Percentiles rank a stretch among this genome's conserved stretches.
Conservation (phyloP, 2,888 invertebrate species). For the Pammene fasciana region DNA sequence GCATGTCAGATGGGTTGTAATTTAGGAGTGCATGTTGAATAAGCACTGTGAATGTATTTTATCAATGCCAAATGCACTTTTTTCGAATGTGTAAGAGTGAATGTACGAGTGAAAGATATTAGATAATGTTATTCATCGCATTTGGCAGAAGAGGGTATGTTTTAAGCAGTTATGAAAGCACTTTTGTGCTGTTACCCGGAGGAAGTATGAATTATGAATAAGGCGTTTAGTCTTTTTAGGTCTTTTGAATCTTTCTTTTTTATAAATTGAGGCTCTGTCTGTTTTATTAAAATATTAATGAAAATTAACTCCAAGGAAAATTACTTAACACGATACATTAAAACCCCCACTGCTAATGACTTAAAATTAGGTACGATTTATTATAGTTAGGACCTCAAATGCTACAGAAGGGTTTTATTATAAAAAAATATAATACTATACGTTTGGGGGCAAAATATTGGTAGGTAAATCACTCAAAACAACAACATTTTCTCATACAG, state of each 20-base stretch:
- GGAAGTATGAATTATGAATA: slow-evolving; percentile 28
- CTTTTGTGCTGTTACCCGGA: slow-evolving; percentile 21
- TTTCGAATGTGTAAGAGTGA: slow-evolving; percentile 43
- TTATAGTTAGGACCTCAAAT: no score
- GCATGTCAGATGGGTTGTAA: background rate
- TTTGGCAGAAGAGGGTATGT: slow-evolving; percentile 46
- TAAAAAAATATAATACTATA: no score
- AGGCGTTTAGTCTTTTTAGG: slow-evolving; percentile 21
- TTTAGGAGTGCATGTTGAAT: background rate
- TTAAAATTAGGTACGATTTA: slow-evolving; percentile 5
- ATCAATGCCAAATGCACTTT: slow-evolving; percentile 29
- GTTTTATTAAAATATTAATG: background rate
- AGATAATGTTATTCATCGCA: slow-evolving; percentile 46
- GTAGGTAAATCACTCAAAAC: no score
- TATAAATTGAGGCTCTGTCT: background rate
- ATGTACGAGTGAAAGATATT: slow-evolving; percentile 46
- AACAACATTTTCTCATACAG: no score
- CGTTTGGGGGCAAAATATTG: no score
- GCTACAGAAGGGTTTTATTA: no score
- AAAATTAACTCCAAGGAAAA: no score
- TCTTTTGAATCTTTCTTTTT: slow-evolving; percentile 9
- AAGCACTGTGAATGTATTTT: slow-evolving; percentile 48
- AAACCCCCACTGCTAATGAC: background rate
- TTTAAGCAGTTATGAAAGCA: slow-evolving; percentile 44
- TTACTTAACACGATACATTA: background rate